Conservation (phyloP, 2,113 vertebrate genomes). For the Eulemur rufifrons region DNA sequence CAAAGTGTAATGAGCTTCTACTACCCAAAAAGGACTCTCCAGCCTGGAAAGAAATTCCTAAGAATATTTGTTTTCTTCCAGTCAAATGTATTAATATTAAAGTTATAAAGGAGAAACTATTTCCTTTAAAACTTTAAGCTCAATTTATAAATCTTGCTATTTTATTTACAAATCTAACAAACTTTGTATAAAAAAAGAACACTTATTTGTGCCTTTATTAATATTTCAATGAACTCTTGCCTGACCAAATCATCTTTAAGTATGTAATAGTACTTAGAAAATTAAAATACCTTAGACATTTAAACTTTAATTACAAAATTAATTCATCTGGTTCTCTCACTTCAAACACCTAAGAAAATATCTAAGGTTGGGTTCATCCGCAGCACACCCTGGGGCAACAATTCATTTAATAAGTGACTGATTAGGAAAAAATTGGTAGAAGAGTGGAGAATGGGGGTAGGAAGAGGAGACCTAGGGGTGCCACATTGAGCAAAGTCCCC, state of each 20-base stretch:
- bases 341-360: slow-evolving; percentile 19
- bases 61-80: slow-evolving; percentile 30
- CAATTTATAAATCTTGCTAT: neutral
- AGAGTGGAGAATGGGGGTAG: neutral
- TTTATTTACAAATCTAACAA: slow-evolving; percentile 21
- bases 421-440: neutral
- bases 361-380: neutral
- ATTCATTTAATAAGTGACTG: neutral
- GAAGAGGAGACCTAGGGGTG: neutral
- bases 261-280: slow-evolving; percentile 43
- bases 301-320: slow-evolving; percentile 33
- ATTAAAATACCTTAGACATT: slow-evolving; percentile 32
- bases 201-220: neutral
- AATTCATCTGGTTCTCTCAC: neutral
- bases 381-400: neutral
- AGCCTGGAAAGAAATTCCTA: slow-evolving; percentile 35
- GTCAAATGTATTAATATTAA: slow-evolving; percentile 41
- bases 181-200: neutral
- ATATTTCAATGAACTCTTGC: slow-evolving; percentile 24
- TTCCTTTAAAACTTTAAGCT: neutral
- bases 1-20: neutral
- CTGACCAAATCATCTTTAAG: neutral
- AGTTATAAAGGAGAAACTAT: slow-evolving; percentile 35
- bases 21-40: neutral
- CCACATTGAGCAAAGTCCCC: neutral